A percentile compares a stretch with the other conserved stretches of the same genome.
Conservation (phyloP, 2,888 invertebrate genomes). For the Ochropleura leucogaster region DNA sequence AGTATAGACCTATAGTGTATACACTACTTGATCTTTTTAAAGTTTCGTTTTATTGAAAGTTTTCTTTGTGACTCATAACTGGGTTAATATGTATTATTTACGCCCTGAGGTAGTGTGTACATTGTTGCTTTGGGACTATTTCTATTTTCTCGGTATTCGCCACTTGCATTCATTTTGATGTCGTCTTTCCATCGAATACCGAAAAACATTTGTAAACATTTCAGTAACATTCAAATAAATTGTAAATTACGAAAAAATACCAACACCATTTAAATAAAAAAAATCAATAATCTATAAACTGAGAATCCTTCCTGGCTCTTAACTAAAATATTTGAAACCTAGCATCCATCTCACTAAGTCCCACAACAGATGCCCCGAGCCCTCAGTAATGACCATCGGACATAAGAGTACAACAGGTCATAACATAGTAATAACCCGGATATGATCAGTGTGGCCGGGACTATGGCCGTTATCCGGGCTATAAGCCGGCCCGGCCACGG, state of each 20-base stretch:
- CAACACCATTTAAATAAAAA: background rate
- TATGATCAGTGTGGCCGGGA: slow-evolving; percentile 16
- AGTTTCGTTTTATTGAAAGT: background rate
- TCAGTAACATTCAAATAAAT: background rate
- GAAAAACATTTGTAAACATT: background rate
- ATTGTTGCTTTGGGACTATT: background rate
- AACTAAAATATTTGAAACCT: background rate
- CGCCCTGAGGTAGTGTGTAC: background rate
- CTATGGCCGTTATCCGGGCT: slow-evolving; percentile 5
- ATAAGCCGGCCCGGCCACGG: slow-evolving; percentile 21
- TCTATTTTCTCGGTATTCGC: too few species aligned
- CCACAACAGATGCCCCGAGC: background rate
- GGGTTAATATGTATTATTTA: background rate
- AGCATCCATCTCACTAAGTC: background rate
- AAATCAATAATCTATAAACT: background rate
- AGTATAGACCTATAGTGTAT: background rate
- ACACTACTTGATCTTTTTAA: background rate
- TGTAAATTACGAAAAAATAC: background rate
- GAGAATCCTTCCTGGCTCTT: background rate
- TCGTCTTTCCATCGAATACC: background rate
- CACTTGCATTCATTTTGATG: too few species aligned
- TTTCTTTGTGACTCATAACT: background rate
- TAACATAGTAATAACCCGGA: slow-evolving; percentile 15
- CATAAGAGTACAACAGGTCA: slow-evolving; percentile 10
- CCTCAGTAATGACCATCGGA: slow-evolving; percentile 1